phyloP scores from a whole-genome alignment of 2,888 invertebrate genomes.

The Notodonta dromedarius region DNA sequence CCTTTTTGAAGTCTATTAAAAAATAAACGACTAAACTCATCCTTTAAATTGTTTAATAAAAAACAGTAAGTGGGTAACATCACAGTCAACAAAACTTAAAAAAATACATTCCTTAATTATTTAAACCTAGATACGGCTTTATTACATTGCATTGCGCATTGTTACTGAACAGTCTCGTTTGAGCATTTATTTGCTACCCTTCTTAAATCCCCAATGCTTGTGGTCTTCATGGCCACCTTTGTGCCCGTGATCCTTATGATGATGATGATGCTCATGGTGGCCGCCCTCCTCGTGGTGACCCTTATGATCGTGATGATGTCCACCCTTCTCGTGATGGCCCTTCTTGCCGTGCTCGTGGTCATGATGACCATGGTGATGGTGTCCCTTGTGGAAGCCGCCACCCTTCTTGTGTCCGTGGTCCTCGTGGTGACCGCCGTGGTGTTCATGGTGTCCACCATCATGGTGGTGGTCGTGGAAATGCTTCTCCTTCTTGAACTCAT shows the following conservation, averaged over 20 bases:
- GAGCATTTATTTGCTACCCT: conserved; percentile 71
- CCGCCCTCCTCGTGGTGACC: conserved; percentile 92
- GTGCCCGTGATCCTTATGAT: conserved; percentile 90
- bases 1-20: not conserved
- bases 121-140: conserved; percentile 63
- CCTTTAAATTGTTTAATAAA: conserved; percentile 51
- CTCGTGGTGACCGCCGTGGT: conserved; percentile 91
- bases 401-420: conserved; percentile 93
- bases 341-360: conserved; percentile 92
- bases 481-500: conserved; percentile 94
- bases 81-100: conserved; percentile 67
- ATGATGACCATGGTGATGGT: conserved; percentile 90
- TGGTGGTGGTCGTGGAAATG: conserved; percentile 94
- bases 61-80: conserved; percentile 53
- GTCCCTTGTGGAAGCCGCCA: conserved; percentile 91
- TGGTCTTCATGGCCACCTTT: conserved; percentile 92
- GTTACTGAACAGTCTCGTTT: conserved; percentile 29
- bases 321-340: conserved; percentile 91
- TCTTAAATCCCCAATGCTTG: conserved; percentile 91
- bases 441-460: conserved; percentile 91
- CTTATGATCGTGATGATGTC: conserved; percentile 91
- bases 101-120: conserved; percentile 63
- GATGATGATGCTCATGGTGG: conserved; percentile 90
- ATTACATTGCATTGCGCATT: conserved; percentile 53
- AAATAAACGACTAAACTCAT: conserved; percentile 1